These are phyloP conservation scores for Himalopsyche anomala DNA, from an alignment of 2,888 invertebrate genomes.

Conservation along the genomic window DNA sequence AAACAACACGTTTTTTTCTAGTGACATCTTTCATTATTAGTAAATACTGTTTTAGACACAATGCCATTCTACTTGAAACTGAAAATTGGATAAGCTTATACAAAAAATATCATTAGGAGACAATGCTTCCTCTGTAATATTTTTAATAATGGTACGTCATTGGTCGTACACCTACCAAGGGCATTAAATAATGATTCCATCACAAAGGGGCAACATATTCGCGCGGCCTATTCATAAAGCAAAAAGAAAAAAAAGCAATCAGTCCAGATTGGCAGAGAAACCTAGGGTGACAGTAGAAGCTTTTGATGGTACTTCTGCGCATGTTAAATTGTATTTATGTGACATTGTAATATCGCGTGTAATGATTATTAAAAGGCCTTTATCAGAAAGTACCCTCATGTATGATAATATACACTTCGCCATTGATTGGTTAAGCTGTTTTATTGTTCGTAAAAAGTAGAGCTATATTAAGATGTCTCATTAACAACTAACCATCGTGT, in stretches of 20 bases:
- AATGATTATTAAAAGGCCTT: constrained; percentile 15
- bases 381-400: not conserved
- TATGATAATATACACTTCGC: not conserved
- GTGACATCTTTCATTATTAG: no score
- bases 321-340: constrained; percentile 24
- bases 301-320: constrained; percentile 16
- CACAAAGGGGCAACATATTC: constrained; percentile 60
- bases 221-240: constrained; percentile 54
- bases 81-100: no score
- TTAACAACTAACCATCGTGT: no score
- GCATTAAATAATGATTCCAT: constrained; percentile 59
- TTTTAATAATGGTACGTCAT: not conserved
- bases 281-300: constrained; percentile 26
- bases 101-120: no score
- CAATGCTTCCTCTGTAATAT: no score
- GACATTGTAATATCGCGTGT: constrained; percentile 29
- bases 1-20: no score
- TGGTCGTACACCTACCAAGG: constrained; percentile 37
- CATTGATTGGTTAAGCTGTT: constrained; percentile 4
- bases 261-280: constrained; percentile 30
- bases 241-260: constrained; percentile 34
- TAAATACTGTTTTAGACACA: no score
- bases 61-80: no score
- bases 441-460: not conserved
- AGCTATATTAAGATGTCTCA: no score